Conservation (phyloP, 2,113 vertebrate species). For the Cavia porcellus region DNA sequence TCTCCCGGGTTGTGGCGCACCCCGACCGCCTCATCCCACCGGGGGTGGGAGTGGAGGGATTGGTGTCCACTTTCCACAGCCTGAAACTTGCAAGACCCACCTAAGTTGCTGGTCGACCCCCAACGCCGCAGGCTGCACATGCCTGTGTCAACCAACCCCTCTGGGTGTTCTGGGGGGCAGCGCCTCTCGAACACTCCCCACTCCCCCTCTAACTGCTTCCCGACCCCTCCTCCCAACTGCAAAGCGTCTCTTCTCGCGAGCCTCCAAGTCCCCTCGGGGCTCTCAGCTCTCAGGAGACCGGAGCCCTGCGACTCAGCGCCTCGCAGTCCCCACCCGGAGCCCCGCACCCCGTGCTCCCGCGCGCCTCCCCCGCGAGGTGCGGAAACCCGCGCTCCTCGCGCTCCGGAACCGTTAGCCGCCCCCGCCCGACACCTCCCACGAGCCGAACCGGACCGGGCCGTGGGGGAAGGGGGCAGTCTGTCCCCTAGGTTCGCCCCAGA, state of each 20-base stretch:
- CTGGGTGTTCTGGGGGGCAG: not conserved
- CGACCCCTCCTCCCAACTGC: slow-evolving; percentile 25
- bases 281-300: slow-evolving; percentile 47
- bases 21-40: not conserved
- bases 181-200: not conserved
- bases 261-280: slow-evolving; percentile 60
- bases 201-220: not conserved
- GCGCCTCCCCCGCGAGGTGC: slow-evolving; percentile 58
- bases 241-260: slow-evolving; percentile 76
- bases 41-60: not conserved
- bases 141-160: slow-evolving; percentile 53
- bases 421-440: slow-evolving; percentile 61
- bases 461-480: not conserved
- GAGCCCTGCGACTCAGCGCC: slow-evolving; percentile 61
- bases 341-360: slow-evolving; percentile 44
- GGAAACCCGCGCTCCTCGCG: slow-evolving; percentile 35
- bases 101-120: slow-evolving; percentile 61
- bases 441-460: slow-evolving; percentile 48
- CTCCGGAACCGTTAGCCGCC: slow-evolving; percentile 80
- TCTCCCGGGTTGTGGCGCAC: slow-evolving; percentile 39
- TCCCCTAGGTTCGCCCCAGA: not conserved
- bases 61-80: slow-evolving; percentile 30
- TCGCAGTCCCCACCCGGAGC: slow-evolving; percentile 56
- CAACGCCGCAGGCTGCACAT: slow-evolving; percentile 46
- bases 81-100: slow-evolving; percentile 71